Evolutionary conservation across 1,140 invertebrate species (phyloP).

Genomic region (Polypedilum vanderplanki): DNA sequence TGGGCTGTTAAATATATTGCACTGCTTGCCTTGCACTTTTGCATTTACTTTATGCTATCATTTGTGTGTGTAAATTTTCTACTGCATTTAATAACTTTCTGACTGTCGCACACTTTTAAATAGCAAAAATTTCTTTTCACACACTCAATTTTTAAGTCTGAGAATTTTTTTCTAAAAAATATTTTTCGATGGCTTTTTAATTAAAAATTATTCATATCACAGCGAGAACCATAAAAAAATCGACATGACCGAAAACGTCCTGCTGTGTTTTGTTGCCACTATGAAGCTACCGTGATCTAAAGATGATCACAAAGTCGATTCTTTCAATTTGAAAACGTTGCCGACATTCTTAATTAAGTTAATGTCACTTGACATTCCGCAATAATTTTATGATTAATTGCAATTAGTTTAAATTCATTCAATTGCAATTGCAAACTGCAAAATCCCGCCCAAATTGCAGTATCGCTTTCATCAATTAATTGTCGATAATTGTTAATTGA

Average conservation of each 20-base stretch:
- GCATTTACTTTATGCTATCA: neutral
- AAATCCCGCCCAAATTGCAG: neutral
- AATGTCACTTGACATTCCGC: neutral
- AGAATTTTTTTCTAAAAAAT: too few relatives aligned
- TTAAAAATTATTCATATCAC: conserved; percentile 14
- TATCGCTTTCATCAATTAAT: conserved; percentile 13
- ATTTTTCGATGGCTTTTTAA: conserved; percentile 10
- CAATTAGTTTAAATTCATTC: neutral
- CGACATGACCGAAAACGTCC: neutral
- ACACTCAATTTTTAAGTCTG: too few relatives aligned
- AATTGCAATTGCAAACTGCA: neutral
- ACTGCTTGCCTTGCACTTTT: neutral
- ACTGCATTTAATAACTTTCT: neutral
- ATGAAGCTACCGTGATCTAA: conserved; percentile 14
- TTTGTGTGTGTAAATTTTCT: neutral
- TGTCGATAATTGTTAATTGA: conserved; percentile 7
- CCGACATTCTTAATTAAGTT: too few relatives aligned
- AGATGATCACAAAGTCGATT: neutral
- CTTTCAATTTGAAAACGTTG: too few relatives aligned
- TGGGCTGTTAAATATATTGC: neutral
- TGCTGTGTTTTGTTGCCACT: conserved; percentile 3
- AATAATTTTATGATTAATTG: conserved; percentile 13
- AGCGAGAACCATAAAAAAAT: neutral
- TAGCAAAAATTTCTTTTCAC: too few relatives aligned
- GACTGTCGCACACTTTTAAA: too few relatives aligned